Evolutionary conservation across 2,888 invertebrate species (phyloP).

Genomic region (Cybosia mesomella): DNA sequence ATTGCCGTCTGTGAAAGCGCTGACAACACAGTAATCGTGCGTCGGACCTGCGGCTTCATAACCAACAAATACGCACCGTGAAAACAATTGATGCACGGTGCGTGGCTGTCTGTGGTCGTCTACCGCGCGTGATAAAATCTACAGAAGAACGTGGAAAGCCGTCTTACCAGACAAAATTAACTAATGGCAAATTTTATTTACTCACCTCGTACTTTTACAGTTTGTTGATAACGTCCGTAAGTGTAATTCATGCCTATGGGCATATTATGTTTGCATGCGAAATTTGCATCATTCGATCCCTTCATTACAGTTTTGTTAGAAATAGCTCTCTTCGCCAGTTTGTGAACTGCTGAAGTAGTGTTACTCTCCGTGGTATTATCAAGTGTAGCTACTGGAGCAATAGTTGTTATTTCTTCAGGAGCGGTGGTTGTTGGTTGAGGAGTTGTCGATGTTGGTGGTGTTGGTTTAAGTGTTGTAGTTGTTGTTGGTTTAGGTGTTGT

Average conservation of each 20-base stretch:
- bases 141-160: not conserved
- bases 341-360: conserved; percentile 50
- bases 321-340: conserved; percentile 60
- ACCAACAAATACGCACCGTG: too few relatives aligned
- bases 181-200: not conserved
- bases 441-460: conserved; percentile 56
- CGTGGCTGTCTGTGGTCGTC: not conserved
- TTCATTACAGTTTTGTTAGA: conserved; percentile 59
- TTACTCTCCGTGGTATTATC: conserved; percentile 28
- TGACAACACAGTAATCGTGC: not conserved
- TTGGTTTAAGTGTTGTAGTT: conserved; percentile 47
- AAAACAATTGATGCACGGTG: not conserved
- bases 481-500: conserved; percentile 54
- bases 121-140: too few relatives aligned
- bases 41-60: not conserved
- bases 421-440: conserved; percentile 53
- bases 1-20: not conserved
- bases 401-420: conserved; percentile 35
- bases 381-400: conserved; percentile 39
- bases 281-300: conserved; percentile 52
- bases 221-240: conserved; percentile 91
- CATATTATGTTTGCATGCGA: conserved; percentile 82
- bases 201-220: conserved; percentile 90
- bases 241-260: conserved; percentile 89
- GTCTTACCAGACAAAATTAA: not conserved